Evolutionary conservation across 1,140 invertebrate species (phyloP), one percentile per base, ranked within the genome.

Genomic region (Microplitis demolitor): DNA sequence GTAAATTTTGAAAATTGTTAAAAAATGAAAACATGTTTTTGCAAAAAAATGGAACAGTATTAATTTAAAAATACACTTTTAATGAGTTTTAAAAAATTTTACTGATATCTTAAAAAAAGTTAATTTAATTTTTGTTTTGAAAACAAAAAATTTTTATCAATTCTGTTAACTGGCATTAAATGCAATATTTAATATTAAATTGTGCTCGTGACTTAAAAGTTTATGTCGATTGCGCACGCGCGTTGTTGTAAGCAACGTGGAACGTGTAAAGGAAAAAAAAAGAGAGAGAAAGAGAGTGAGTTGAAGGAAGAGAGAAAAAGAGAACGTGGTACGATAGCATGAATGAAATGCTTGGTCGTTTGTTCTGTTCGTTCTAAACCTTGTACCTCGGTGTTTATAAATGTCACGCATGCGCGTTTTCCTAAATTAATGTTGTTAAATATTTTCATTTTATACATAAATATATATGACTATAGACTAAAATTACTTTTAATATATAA

Each of bases 281-380:
- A 24, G n/a, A 16, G 8, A 50, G 50, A 51, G 13, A n/a, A 14
- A n/a, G 31, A 3, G 33, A 37, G 9, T 6, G 56, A 24, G 24
- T 45, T 45, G 39, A 45, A 45, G 9, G 16, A n/a, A 56, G n/a
- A 56, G 53, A 56, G n/a, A 13, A 16, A 24, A 56, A 56, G 33
- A 39, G 33, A 71, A 8, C 50, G 14, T 33, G 62, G 11, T 35
- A 56, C 62, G 37, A 64, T 62, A 50, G 69, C 50, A 66, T 71
- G 69, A 71, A 71, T 71, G 69, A 71, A 71, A 71, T 31, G 39
- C 50, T 5, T 45, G 39, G 39, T 9, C 39, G 39, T 45, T 31
- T 24, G 13, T 24, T 54, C 66, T 33, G 31, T 11, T 45, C 39
- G 39, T 45, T 45, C 39, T 64, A 24, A 64, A 64, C 24, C 3